Percentiles rank a stretch among this genome's conserved stretches.
phyloP scores from a whole-genome alignment of 2,888 invertebrate genomes.

The Drosophila anomalata region DNA sequence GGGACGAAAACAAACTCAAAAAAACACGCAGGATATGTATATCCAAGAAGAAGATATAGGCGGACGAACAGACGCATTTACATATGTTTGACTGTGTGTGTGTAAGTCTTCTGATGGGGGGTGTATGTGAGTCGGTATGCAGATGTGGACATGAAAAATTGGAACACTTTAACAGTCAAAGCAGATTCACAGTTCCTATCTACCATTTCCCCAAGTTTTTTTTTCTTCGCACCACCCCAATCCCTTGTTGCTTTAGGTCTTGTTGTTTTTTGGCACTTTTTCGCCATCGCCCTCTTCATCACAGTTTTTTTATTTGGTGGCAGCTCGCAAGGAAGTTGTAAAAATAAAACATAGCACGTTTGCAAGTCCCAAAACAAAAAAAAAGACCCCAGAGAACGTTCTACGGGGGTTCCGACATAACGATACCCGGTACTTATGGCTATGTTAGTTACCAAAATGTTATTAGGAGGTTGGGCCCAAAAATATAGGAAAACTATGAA shows the following conservation, averaged over 20 bases:
- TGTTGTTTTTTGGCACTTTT: constrained; percentile 67
- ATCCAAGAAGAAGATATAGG: constrained; percentile 52
- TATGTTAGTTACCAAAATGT: not conserved
- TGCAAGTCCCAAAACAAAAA: constrained; percentile 58
- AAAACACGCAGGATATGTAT: constrained; percentile 51
- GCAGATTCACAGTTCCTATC: constrained; percentile 45
- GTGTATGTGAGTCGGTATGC: constrained; percentile 42
- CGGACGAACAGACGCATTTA: constrained; percentile 30
- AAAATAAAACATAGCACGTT: constrained; percentile 78
- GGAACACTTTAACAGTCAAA: constrained; percentile 74
- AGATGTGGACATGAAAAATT: constrained; percentile 71
- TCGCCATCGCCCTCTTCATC: constrained; percentile 43
- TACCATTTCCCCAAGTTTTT: not conserved
- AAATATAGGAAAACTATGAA: not conserved
- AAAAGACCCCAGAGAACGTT: not conserved
- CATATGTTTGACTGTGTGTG: constrained; percentile 18
- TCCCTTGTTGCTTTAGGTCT: constrained; percentile 18
- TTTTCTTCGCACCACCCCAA: not conserved
- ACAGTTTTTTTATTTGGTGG: constrained; percentile 22
- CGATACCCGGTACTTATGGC: constrained; percentile 10
- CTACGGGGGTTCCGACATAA: constrained; percentile 4
- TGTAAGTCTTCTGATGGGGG: too few relatives aligned
- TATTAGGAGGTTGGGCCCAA: not conserved
- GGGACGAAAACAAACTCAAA: constrained; percentile 37
- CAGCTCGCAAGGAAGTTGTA: constrained; percentile 66